These are phyloP conservation scores for Reticulitermes speratus DNA, from an alignment of 1,140 invertebrate genomes.

Conservation along the genomic window DNA sequence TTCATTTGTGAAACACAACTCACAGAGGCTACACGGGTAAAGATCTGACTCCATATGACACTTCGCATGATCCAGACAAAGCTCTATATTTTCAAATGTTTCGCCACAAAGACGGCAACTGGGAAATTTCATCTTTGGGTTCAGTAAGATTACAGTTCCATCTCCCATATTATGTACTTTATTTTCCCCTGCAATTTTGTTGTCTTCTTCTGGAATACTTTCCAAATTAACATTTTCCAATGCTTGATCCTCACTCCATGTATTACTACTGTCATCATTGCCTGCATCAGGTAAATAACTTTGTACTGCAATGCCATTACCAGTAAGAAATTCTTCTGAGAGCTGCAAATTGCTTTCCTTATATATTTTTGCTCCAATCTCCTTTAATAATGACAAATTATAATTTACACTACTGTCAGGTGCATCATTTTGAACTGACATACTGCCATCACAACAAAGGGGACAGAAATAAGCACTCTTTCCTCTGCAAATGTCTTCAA, in stretches of 20 bases:
- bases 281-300: not conserved
- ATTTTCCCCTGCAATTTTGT: not conserved
- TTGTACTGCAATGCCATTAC: not conserved
- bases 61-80: conserved; percentile 26
- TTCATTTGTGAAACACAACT: conserved; percentile 28
- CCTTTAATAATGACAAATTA: not conserved
- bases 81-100: conserved; percentile 23
- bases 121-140: not conserved
- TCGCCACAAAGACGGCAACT: conserved; percentile 32
- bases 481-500: not conserved
- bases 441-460: conserved; percentile 22
- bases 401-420: not conserved
- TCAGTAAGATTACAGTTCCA: not conserved
- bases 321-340: not conserved
- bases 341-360: not conserved
- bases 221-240: not conserved
- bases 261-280: not conserved
- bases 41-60: conserved; percentile 27
- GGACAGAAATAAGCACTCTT: conserved; percentile 4
- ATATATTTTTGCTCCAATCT: not conserved
- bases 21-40: conserved; percentile 30
- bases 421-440: not conserved
- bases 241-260: not conserved
- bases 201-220: not conserved
- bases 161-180: not conserved